Evolutionary conservation across 2,888 invertebrate genomes (phyloP).

Genomic region (Cloeon dipterum): DNA sequence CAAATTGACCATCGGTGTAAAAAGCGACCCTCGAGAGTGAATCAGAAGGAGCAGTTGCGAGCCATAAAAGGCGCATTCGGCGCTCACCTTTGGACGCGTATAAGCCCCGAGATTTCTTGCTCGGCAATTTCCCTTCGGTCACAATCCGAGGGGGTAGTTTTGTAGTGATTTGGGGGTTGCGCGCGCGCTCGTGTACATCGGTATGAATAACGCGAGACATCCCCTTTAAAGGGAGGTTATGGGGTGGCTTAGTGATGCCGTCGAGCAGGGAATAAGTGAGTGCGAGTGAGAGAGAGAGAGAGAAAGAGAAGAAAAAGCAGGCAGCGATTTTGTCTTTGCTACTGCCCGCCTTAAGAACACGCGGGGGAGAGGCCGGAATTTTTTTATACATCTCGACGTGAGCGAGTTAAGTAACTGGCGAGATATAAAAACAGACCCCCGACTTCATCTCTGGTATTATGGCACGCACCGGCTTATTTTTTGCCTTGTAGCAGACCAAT

Average conservation of each 20-base stretch:
- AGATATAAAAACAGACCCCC: constrained; percentile 2
- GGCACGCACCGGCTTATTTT: too few species aligned
- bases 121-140: neutral
- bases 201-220: neutral
- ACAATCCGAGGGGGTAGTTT: neutral
- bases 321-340: constrained; percentile 1
- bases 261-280: neutral
- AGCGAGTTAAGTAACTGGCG: constrained; percentile 1
- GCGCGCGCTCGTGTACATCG: constrained; percentile 1
- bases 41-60: too few species aligned
- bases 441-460: too few species aligned
- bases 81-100: too few species aligned
- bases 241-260: constrained; percentile 1
- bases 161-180: too few species aligned
- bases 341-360: too few species aligned
- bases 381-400: constrained; percentile 1
- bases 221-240: constrained; percentile 2
- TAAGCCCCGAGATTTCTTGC: neutral
- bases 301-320: neutral
- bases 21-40: too few species aligned
- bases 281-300: too few species aligned
- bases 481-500: neutral
- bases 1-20: too few species aligned
- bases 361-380: neutral
- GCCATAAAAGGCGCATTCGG: too few species aligned